These are phyloP conservation scores for Acanthurus lineatus DNA, from an alignment of 2,797 vertebrate species.

Conservation along the genomic window DNA sequence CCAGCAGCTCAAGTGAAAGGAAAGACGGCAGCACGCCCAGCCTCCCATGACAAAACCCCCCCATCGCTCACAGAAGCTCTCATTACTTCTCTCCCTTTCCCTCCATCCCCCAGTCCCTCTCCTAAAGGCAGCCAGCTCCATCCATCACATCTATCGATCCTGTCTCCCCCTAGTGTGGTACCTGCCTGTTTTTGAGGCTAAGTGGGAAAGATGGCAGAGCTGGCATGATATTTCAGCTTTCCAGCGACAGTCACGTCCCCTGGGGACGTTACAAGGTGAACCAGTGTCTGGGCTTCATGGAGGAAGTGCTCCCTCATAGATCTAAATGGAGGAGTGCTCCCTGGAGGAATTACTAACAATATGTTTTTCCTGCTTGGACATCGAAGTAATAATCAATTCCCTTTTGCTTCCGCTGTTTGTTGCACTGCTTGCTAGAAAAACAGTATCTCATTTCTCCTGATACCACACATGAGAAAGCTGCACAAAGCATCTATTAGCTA, in stretches of 20 bases:
- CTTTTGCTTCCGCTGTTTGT: slow-evolving; percentile 29
- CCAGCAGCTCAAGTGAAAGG: slow-evolving; percentile 56
- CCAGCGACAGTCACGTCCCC: slow-evolving; percentile 65
- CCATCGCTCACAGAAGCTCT: slow-evolving; percentile 68
- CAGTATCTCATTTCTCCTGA: slow-evolving; percentile 17
- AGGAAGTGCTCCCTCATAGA: slow-evolving; percentile 42
- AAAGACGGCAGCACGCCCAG: slow-evolving; percentile 32
- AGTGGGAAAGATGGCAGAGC: slow-evolving; percentile 76
- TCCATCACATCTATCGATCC: slow-evolving; percentile 83
- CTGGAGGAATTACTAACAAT: slow-evolving; percentile 61
- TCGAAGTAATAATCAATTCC: slow-evolving; percentile 58
- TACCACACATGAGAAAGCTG: slow-evolving; percentile 14
- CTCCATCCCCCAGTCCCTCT: slow-evolving; percentile 24
- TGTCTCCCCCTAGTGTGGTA: slow-evolving; percentile 66
- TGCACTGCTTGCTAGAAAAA: slow-evolving; percentile 15
- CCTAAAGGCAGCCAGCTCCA: slow-evolving; percentile 66
- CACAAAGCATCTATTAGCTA: slow-evolving; percentile 23
- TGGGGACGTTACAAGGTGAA: slow-evolving; percentile 71
- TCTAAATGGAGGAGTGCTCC: slow-evolving; percentile 62
- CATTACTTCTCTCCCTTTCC: slow-evolving; percentile 61
- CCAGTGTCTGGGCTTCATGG: slow-evolving; percentile 34
- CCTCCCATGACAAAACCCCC: slow-evolving; percentile 47
- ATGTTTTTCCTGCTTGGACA: slow-evolving; percentile 66
- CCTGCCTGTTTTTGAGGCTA: slow-evolving; percentile 76
- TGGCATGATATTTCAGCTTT: slow-evolving; percentile 76